Conservation (phyloP, 1,140 invertebrate species). For the Theocolax elegans region DNA sequence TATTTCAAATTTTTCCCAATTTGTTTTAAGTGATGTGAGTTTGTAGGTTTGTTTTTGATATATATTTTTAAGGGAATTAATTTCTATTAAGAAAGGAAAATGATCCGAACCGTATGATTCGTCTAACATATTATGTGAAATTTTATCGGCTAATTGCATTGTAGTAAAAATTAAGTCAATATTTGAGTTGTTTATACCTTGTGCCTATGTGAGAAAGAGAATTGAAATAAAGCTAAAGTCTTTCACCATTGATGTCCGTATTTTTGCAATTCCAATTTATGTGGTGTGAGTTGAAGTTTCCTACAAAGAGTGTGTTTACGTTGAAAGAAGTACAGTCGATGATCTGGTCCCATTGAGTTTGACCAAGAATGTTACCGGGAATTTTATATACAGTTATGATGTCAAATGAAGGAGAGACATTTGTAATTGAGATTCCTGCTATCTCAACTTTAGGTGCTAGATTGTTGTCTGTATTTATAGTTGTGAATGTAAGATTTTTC, state of each 20-base stretch:
- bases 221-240: too few relatives aligned
- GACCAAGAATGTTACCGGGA: not conserved
- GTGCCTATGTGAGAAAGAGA: too few relatives aligned
- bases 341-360: not conserved
- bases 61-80: too few relatives aligned
- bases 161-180: too few relatives aligned
- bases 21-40: too few relatives aligned
- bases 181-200: too few relatives aligned
- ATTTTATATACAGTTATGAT: not conserved
- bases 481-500: not conserved
- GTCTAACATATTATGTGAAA: too few relatives aligned
- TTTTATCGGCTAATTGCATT: too few relatives aligned
- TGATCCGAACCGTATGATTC: too few relatives aligned
- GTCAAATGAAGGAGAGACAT: not conserved
- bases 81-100: too few relatives aligned
- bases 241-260: not conserved
- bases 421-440: not conserved
- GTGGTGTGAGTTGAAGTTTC: not conserved
- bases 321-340: not conserved
- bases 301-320: not conserved
- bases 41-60: too few relatives aligned
- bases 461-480: not conserved
- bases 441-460: not conserved
- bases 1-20: too few relatives aligned
- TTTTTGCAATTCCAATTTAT: not conserved